These are phyloP conservation scores for Amazona guildingii DNA, from an alignment of 2,113 vertebrate species.

Conservation along the genomic window DNA sequence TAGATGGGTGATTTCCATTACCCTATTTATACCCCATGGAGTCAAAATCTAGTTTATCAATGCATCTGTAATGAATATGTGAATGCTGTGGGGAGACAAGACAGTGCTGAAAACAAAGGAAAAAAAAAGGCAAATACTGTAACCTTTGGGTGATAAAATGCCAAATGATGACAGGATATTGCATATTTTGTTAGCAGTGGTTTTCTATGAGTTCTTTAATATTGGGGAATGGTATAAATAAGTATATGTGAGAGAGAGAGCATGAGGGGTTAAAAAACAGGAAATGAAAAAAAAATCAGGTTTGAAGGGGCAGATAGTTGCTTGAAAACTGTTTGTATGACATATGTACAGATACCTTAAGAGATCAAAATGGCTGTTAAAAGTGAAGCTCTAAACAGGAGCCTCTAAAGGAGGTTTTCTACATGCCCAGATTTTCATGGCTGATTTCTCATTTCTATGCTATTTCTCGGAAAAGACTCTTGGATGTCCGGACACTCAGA, in stretches of 20 bases:
- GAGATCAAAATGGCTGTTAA: slow-evolving; percentile 33
- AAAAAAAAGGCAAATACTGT: not conserved
- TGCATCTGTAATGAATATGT: slow-evolving; percentile 40
- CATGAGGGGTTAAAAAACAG: not conserved
- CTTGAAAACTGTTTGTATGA: not conserved
- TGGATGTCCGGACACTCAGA: not conserved
- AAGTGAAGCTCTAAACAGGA: not conserved
- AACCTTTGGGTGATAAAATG: slow-evolving; percentile 28
- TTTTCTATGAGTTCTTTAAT: slow-evolving; percentile 31
- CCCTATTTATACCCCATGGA: slow-evolving; percentile 39
- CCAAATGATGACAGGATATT: slow-evolving; percentile 48
- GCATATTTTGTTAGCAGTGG: slow-evolving; percentile 19
- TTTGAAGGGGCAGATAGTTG: not conserved
- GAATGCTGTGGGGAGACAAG: not conserved
- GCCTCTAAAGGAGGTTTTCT: not conserved
- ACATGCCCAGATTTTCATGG: not conserved
- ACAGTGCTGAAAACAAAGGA: slow-evolving; percentile 35
- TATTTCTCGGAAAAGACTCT: not conserved
- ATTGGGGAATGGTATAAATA: slow-evolving; percentile 14
- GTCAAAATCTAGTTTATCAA: slow-evolving; percentile 41
- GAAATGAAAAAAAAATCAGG: not conserved
- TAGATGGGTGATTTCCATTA: slow-evolving; percentile 48
- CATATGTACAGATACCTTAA: not conserved
- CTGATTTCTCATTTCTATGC: not conserved
- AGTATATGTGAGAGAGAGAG: not conserved